Percentiles rank a stretch among this genome's conserved stretches.
These are phyloP conservation scores for Gorsachius magnificus DNA, from an alignment of 2,797 vertebrate genomes.

Conservation along the genomic window DNA sequence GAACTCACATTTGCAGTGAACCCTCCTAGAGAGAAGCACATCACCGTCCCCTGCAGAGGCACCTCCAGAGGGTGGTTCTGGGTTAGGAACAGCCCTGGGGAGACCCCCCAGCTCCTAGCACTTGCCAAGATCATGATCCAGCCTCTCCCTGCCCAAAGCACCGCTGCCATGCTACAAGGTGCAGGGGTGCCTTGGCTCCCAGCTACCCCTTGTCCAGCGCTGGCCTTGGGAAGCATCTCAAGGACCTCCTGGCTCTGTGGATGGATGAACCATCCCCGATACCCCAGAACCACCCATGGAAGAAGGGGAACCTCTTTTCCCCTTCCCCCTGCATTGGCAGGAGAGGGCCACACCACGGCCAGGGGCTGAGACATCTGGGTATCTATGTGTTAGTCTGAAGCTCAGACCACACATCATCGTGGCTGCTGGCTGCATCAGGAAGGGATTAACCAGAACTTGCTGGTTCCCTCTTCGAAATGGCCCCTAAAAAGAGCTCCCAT, in stretches of 20 bases:
- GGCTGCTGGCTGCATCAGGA: background rate
- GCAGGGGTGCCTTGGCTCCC: background rate
- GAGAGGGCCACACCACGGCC: background rate
- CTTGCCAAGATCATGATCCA: background rate
- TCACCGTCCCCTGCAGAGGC: background rate
- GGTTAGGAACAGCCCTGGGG: background rate
- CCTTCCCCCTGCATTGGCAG: fast-evolving
- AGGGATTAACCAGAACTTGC: background rate
- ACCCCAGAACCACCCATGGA: background rate
- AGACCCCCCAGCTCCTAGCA: background rate
- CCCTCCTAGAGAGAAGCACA: background rate
- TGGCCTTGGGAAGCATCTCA: background rate
- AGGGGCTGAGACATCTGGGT: background rate
- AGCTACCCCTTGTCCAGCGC: background rate
- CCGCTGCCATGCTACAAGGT: background rate
- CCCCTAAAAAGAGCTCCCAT: background rate
- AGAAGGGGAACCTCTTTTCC: background rate
- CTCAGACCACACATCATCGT: background rate
- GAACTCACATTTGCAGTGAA: background rate
- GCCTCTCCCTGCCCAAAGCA: background rate
- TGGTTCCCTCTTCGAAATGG: background rate
- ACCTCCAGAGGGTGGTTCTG: background rate
- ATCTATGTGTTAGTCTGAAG: background rate
- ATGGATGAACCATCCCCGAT: background rate
- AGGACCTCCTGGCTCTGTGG: background rate